Evolutionary conservation across 2,797 vertebrate species (phyloP).

Genomic region (Danio kyathit): DNA sequence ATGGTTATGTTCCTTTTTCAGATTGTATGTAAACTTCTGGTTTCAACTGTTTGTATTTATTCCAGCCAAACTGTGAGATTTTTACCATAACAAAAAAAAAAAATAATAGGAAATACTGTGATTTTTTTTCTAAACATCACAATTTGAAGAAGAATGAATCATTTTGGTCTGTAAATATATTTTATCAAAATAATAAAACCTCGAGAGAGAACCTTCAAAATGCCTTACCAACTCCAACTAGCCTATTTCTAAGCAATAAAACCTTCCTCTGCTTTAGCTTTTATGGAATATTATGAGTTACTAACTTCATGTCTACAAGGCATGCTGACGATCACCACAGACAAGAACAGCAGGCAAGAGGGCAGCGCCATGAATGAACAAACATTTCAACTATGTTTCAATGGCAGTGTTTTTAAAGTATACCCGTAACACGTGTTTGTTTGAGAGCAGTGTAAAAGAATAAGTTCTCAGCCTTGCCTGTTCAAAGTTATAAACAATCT

Average conservation of each 20-base stretch:
- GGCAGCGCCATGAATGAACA: not conserved
- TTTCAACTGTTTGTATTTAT: too few relatives aligned
- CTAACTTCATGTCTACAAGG: not conserved
- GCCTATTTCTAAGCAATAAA: not conserved
- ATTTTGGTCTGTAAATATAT: too few relatives aligned
- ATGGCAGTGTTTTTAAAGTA: slow-evolving; percentile 25
- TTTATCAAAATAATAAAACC: too few relatives aligned
- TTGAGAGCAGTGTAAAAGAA: slow-evolving; percentile 14
- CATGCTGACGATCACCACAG: slow-evolving; percentile 2
- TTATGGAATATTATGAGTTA: not conserved
- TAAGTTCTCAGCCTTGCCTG: slow-evolving; percentile 14
- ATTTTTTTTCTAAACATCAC: too few relatives aligned
- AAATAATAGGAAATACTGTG: too few relatives aligned
- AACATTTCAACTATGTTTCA: slow-evolving; percentile 11
- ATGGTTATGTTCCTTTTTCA: too few relatives aligned
- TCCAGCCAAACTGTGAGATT: too few relatives aligned
- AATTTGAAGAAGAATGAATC: too few relatives aligned
- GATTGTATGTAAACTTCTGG: too few relatives aligned
- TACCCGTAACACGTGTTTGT: slow-evolving; percentile 28
- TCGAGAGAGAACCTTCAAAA: too few relatives aligned
- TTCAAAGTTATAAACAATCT: not conserved
- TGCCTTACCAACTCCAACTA: not conserved
- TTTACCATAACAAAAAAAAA: too few relatives aligned
- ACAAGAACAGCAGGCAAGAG: slow-evolving; percentile 19
- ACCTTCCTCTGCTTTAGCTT: not conserved